These are phyloP conservation scores for Poecilus cupreus DNA, from an alignment of 2,888 invertebrate species.

Conservation along the genomic window DNA sequence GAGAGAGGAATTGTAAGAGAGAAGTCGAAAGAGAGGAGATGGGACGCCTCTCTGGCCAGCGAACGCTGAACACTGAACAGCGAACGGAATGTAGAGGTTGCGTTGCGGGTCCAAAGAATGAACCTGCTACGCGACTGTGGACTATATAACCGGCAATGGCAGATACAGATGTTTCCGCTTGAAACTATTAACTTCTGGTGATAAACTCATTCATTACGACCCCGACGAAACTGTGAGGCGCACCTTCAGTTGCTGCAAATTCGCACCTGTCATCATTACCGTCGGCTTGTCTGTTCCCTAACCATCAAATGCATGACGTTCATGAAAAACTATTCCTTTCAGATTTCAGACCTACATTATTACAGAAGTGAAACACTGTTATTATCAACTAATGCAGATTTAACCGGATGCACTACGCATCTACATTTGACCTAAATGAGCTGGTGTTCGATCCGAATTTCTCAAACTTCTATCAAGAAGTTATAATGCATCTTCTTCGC, in stretches of 20 bases:
- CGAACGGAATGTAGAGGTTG: neutral
- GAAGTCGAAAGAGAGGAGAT: neutral
- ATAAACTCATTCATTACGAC: conserved; percentile 53
- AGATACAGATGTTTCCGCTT: conserved; percentile 51
- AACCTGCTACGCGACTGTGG: neutral
- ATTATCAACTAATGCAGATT: neutral
- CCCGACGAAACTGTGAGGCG: conserved; percentile 1
- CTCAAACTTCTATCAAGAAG: neutral
- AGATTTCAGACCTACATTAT: neutral
- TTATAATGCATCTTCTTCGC: neutral
- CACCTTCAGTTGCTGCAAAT: neutral
- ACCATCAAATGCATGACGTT: neutral
- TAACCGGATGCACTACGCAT: neutral
- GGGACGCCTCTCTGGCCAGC: neutral
- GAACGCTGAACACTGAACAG: too few species aligned
- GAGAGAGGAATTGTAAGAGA: too few species aligned
- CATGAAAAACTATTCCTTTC: conserved; percentile 1
- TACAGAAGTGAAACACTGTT: neutral
- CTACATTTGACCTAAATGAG: neutral
- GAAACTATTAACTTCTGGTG: conserved; percentile 53
- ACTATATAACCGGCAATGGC: conserved; percentile 35
- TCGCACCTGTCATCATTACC: conserved; percentile 13
- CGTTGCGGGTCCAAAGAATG: neutral
- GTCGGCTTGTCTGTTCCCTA: neutral
- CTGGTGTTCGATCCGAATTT: too few species aligned